These are phyloP conservation scores for Danionella dracula DNA, from an alignment of 2,797 vertebrate species.

Conservation along the genomic window DNA sequence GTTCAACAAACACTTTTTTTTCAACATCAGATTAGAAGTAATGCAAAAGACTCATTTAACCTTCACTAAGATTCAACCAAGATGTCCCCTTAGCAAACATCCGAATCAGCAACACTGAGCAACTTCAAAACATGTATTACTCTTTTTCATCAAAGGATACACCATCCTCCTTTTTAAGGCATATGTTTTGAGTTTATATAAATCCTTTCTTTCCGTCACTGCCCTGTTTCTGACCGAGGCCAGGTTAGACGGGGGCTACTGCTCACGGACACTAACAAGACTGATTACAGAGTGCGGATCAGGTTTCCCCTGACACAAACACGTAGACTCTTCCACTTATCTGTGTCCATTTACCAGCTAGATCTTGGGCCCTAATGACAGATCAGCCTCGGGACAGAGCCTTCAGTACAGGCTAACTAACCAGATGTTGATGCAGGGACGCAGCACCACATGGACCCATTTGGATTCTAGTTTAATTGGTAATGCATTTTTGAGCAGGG, in stretches of 20 bases:
- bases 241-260: constrained; percentile 37
- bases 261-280: constrained; percentile 46
- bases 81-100: not conserved
- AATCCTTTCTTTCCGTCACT: constrained; percentile 32
- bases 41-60: too few species aligned
- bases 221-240: constrained; percentile 32
- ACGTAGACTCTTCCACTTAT: constrained; percentile 32
- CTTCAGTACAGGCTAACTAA: not conserved
- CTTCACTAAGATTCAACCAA: not conserved
- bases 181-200: constrained; percentile 40
- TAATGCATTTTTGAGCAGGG: too few species aligned
- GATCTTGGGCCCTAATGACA: constrained; percentile 40
- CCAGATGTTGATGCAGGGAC: constrained; percentile 24
- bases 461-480: too few species aligned
- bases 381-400: constrained; percentile 39
- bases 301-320: constrained; percentile 4
- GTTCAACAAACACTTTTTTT: too few species aligned
- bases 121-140: constrained; percentile 19
- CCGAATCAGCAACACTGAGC: too few species aligned
- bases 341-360: constrained; percentile 37
- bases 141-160: constrained; percentile 20
- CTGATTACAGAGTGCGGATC: constrained; percentile 35
- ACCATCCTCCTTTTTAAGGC: constrained; percentile 18
- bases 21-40: too few species aligned
- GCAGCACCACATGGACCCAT: not conserved